These are phyloP conservation scores for Ornithoptera priamus DNA, from an alignment of 2,888 invertebrate genomes.

Conservation along the genomic window DNA sequence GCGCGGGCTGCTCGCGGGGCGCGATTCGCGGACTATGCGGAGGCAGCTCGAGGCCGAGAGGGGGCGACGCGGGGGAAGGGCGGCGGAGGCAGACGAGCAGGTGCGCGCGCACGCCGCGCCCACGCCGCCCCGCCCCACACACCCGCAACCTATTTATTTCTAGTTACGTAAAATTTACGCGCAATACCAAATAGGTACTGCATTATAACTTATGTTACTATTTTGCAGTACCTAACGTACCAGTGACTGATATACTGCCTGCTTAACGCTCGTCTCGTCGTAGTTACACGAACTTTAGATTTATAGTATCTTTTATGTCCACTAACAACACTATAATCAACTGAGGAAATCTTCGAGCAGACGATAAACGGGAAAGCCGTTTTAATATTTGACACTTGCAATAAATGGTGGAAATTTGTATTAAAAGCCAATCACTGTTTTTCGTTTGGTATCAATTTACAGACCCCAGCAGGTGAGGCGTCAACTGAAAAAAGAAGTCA, in stretches of 20 bases:
- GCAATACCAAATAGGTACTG: slow-evolving; percentile 75
- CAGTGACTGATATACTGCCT: slow-evolving; percentile 20
- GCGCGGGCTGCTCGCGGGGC: slow-evolving; percentile 72
- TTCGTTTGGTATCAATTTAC: slow-evolving; percentile 57
- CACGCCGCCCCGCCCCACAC: slow-evolving; percentile 75
- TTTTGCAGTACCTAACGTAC: slow-evolving; percentile 29
- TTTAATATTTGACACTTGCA: background rate
- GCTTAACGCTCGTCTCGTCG: background rate
- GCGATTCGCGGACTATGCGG: slow-evolving; percentile 71
- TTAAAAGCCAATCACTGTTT: slow-evolving; percentile 71
- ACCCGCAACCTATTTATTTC: slow-evolving; percentile 81
- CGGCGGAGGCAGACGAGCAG: slow-evolving; percentile 41
- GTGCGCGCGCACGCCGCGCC: slow-evolving; percentile 72
- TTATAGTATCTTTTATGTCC: slow-evolving; percentile 8
- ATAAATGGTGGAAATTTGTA: slow-evolving; percentile 49
- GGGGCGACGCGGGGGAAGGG: slow-evolving; percentile 33
- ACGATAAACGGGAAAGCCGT: background rate
- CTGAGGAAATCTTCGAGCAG: background rate
- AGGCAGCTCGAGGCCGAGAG: slow-evolving; percentile 47
- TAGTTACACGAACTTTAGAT: background rate
- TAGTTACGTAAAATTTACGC: slow-evolving; percentile 81
- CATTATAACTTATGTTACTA: slow-evolving; percentile 70
- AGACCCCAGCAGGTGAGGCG: slow-evolving; percentile 66
- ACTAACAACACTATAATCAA: background rate
- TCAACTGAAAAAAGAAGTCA: slow-evolving; percentile 67